These are phyloP conservation scores for Junonia oenone DNA, from an alignment of 2,888 invertebrate species.

Conservation along the genomic window DNA sequence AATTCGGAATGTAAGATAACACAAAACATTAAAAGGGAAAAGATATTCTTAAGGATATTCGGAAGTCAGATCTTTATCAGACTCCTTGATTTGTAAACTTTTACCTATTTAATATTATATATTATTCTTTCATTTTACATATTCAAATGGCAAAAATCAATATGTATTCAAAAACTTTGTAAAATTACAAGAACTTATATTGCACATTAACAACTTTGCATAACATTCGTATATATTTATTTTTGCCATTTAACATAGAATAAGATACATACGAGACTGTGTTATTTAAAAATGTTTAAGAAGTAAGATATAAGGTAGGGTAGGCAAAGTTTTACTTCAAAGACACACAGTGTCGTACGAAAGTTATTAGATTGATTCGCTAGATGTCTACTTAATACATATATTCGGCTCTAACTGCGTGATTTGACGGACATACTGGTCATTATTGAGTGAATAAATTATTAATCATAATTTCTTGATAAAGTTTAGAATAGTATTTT, in stretches of 20 bases:
- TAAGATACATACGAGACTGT: neutral
- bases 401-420: neutral
- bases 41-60: conserved; percentile 1
- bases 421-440: neutral
- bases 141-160: neutral
- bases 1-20: conserved; percentile 6
- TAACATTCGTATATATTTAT: neutral
- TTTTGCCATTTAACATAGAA: neutral
- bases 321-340: neutral
- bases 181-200: neutral
- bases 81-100: neutral
- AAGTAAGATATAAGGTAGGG: neutral
- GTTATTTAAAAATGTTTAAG: neutral
- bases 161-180: neutral
- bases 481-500: neutral
- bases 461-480: neutral
- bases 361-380: neutral
- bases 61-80: neutral
- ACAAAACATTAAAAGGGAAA: conserved; percentile 6
- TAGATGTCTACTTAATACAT: neutral
- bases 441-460: neutral
- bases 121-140: neutral
- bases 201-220: neutral
- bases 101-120: neutral
- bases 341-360: neutral